Evolutionary conservation across 2,888 invertebrate genomes (phyloP), one percentile per base, ranked within the genome.

Genomic region (Agrochola circellaris): DNA sequence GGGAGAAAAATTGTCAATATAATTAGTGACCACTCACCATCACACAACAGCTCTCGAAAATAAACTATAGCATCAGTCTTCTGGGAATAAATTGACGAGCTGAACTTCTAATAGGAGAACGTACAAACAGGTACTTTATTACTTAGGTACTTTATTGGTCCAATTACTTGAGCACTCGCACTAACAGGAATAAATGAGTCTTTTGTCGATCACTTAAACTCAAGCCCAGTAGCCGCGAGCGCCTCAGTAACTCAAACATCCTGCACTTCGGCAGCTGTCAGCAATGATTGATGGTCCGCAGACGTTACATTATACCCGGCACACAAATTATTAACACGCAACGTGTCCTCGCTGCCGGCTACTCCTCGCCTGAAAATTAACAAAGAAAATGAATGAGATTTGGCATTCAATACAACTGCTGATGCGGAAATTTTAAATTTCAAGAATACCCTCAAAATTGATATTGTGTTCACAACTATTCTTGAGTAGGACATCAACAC

Each of bases 191-290:
- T 81, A 54, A 82, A 68, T 54, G 64, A 51, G 61, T 71, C 64
- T 68, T 73, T 77, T 77, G 71, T 83, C 20, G 51, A 77, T 51
- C 82, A 67, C 42, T 81, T 73, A 51, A 60, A 69, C 8, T 45
- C 72, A 73, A 73, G 38, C 56, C 72, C 87, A 66, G 89, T 85
- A 83, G 88, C 83, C 34, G 42, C 54, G 74, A 75, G 78, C 65
- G 73, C 34, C 34, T 78, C 83, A 77, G 73, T 87, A 82, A 87
- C 79, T 87, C 76, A 82, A 85, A 87, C 85, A 85, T 87, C 88
- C 87, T 87, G 75, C 78, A 72, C 81, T 77, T 78, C 71, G 78
- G 73, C 77, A 73, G 77, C 79, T 77, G 86, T 81, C 88, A 20
- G 78, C 4, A 3, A 73, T 89, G 87, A 87, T 87, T 81, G 83